Base-by-base conservation (phyloP, 1,140 invertebrate genomes). In the Zaprionus africanus region DNA sequence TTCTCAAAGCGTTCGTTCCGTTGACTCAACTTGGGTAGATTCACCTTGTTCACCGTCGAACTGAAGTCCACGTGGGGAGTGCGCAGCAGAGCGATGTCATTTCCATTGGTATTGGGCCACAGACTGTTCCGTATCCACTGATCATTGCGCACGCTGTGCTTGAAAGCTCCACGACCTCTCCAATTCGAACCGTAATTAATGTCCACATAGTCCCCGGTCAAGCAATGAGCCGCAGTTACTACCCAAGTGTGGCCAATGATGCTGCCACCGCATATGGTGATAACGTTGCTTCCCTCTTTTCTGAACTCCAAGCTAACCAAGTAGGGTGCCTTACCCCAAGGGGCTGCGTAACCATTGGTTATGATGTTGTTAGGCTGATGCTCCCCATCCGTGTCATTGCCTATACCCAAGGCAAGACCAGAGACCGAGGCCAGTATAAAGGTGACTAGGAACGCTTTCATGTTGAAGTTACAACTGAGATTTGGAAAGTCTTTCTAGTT, bases 141-240 rank as follows among this genome's bases (percentile, higher is more conserved):
- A 4, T 78, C 26, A 1, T 60, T 78, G 9, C 84, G 51, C 6
- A 92, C 83, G 4, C 54, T 59, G 15, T 82, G 74, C 11, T 19
- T 54, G 46, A 43, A 76, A 17, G 67, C 69, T 0, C 83, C 77
- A 7, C 53, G 69, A 31, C 79, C 77, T 15, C 67, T 71, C 38
- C 66, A 54, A 17, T 81, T 88, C 11, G 90, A 84, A 17, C 90
- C 90, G n/a, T 90, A 88, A 51, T 91, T 59, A 26, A 90, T 78
- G 19, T 76, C 79, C 24, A 75, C 86, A 38, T 65, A 75, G 57
- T 86, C 57, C 5, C 64, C 66, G 36, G 64, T 63, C 17, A 82
- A 53, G 66, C 95, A 95, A 78, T 96, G 95, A 6, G 94, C 95
- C 4, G 95, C 94, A 4, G 94, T 94, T 41, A 95, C 72, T 0